phyloP scores from a whole-genome alignment of 2,113 vertebrate genomes.

The Rissa tridactyla region DNA sequence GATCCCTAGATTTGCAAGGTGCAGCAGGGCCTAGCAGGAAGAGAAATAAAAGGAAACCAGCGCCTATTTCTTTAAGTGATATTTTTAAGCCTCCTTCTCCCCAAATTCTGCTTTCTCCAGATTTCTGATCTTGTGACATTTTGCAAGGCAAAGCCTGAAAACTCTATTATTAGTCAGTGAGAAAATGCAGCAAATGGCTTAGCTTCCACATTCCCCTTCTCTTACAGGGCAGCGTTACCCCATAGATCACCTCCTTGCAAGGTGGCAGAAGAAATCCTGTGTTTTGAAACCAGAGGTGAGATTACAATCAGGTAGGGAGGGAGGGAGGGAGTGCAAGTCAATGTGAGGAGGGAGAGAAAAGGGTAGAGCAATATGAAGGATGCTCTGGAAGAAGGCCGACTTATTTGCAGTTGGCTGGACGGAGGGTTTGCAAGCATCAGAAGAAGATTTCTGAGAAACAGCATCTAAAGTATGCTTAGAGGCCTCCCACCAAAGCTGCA shows the following conservation, averaged over 20 bases:
- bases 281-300: neutral
- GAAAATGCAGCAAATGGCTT: neutral
- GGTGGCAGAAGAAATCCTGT: neutral
- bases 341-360: neutral
- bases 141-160: slow-evolving; percentile 8
- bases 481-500: neutral
- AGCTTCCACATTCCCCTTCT: neutral
- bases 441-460: neutral
- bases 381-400: neutral
- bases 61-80: neutral
- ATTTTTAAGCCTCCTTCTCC: slow-evolving; percentile 14
- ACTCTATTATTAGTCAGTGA: neutral
- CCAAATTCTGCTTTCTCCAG: neutral
- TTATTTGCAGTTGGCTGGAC: neutral
- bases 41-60: neutral
- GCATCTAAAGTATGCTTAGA: neutral
- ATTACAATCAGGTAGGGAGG: neutral
- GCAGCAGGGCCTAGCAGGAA: neutral
- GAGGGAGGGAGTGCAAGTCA: neutral
- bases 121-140: slow-evolving; percentile 27
- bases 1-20: neutral
- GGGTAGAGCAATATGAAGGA: neutral
- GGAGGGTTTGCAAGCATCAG: neutral
- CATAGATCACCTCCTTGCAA: neutral
- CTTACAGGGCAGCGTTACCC: neutral